A percentile compares a stretch with the other conserved stretches of the same genome.
phyloP scores from a whole-genome alignment of 2,113 vertebrate genomes.

The Aptenodytes patagonicus region DNA sequence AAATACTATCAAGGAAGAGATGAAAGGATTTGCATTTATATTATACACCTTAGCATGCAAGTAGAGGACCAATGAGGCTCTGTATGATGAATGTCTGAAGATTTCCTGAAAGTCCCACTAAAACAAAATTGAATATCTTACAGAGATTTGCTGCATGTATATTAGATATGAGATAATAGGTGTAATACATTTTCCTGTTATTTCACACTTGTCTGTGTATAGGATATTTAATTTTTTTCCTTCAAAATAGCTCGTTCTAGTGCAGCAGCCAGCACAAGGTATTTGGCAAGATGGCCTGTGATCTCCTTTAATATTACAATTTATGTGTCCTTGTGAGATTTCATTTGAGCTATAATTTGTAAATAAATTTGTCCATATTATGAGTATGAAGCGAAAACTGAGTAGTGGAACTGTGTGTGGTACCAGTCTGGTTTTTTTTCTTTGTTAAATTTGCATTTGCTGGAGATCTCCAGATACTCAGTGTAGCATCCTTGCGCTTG shows the following conservation, averaged over 20 bases:
- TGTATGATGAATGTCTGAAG: background rate
- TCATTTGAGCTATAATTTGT: background rate
- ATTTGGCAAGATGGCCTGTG: background rate
- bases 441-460: background rate
- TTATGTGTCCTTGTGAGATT: background rate
- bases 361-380: background rate
- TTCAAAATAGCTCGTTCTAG: background rate
- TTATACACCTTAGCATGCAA: background rate
- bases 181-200: background rate
- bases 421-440: background rate
- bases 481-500: background rate
- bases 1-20: background rate
- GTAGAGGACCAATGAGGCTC: background rate
- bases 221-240: background rate
- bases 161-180: background rate
- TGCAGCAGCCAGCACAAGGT: background rate
- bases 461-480: background rate
- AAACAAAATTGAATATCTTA: background rate
- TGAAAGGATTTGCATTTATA: background rate
- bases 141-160: background rate
- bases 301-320: background rate
- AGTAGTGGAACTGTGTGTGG: background rate
- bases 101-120: background rate
- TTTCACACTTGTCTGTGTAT: background rate
- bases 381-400: background rate